Evolutionary conservation across 1,140 invertebrate genomes (phyloP).

Genomic region (Drosophila ohnishii): DNA sequence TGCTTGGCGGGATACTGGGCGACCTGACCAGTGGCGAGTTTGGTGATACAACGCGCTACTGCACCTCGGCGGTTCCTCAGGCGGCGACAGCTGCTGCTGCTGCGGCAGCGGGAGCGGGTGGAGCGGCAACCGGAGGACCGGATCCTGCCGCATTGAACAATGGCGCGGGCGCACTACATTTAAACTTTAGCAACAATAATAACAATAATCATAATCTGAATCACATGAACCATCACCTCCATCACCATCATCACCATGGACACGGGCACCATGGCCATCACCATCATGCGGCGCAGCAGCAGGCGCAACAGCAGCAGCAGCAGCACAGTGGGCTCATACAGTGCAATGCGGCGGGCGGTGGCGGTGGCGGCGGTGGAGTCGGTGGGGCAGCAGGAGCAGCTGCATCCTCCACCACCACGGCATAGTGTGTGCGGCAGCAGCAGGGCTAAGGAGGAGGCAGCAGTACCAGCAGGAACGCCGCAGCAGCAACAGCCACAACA

Average conservation of each 20-base stretch:
- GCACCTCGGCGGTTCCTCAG: constrained; percentile 76
- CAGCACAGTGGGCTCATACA: constrained; percentile 76
- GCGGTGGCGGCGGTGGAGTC: constrained; percentile 15
- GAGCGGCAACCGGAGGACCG: constrained; percentile 4
- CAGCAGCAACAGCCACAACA: constrained; percentile 31
- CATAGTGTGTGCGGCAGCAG: constrained; percentile 53
- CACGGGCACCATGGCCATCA: constrained; percentile 40
- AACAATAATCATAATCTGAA: constrained; percentile 78
- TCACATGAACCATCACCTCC: constrained; percentile 66
- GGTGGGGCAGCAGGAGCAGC: constrained; percentile 27
- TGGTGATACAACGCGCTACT: constrained; percentile 81
- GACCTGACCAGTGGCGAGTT: constrained; percentile 81
- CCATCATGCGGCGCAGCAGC: constrained; percentile 35
- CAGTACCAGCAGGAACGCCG: constrained; percentile 27
- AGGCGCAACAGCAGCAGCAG: constrained; percentile 26
- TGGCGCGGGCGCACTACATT: constrained; percentile 74
- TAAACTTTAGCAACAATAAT: constrained; percentile 82
- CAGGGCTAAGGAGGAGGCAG: constrained; percentile 17
- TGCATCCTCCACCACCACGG: constrained; percentile 56
- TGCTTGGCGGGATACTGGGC: constrained; percentile 76
- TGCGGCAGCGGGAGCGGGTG: constrained; percentile 2
- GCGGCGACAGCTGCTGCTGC: background rate
- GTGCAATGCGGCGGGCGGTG: constrained; percentile 69
- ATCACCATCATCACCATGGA: constrained; percentile 56
- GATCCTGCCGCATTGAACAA: constrained; percentile 51